Conservation (phyloP, 2,797 vertebrate genomes). For the Craterocephalus amniculus region DNA sequence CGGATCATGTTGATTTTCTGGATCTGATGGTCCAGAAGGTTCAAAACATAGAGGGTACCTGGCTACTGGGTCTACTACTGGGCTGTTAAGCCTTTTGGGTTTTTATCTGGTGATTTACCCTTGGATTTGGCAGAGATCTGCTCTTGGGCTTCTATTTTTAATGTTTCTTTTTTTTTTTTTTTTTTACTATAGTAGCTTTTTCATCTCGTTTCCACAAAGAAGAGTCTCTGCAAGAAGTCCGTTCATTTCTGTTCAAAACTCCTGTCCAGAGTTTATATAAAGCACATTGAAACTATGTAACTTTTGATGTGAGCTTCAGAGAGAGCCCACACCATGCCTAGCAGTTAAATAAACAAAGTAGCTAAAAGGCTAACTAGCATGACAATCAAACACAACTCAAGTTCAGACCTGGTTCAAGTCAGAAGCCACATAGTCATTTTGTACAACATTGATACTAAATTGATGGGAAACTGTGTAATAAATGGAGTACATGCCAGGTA, state of each 20-base stretch:
- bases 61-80: too few species aligned
- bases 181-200: background rate
- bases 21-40: too few species aligned
- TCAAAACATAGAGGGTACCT: too few species aligned
- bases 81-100: too few species aligned
- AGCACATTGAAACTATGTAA: background rate
- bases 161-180: too few species aligned
- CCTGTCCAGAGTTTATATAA: background rate
- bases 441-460: background rate
- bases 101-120: too few species aligned
- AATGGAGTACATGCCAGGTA: too few species aligned
- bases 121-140: too few species aligned
- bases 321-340: background rate
- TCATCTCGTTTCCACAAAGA: background rate
- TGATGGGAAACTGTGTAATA: background rate
- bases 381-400: background rate
- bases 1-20: too few species aligned
- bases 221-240: background rate
- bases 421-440: background rate
- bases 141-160: too few species aligned
- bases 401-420: background rate
- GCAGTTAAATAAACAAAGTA: background rate
- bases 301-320: background rate
- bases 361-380: background rate
- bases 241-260: too few species aligned